A percentile compares a stretch with the other conserved stretches of the same genome.
Conservation (phyloP, 2,888 invertebrate species). For the Ormyrus thymus region DNA sequence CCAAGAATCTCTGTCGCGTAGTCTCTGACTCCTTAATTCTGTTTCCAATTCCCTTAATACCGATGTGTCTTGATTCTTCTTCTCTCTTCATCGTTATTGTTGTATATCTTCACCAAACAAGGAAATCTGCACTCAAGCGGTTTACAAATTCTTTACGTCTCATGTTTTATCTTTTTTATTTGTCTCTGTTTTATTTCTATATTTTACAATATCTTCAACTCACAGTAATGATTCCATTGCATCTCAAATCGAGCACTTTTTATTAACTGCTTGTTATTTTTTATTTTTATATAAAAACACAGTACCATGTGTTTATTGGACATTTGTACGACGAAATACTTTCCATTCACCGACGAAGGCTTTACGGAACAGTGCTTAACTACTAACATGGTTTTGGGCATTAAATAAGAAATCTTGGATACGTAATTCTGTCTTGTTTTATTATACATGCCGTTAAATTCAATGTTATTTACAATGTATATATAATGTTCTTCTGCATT, state of each 20-base stretch:
- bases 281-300: conserved; percentile 54
- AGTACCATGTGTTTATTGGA: conserved; percentile 52
- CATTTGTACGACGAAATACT: conserved; percentile 39
- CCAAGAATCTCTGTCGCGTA: conserved; percentile 64
- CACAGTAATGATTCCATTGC: conserved; percentile 22
- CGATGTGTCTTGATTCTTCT: conserved; percentile 27
- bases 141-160: conserved; percentile 6
- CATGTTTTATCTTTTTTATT: conserved; percentile 20
- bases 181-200: not conserved
- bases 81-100: conserved; percentile 40
- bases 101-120: conserved; percentile 23
- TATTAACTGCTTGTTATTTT: conserved; percentile 54
- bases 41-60: conserved; percentile 10
- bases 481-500: not conserved
- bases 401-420: conserved; percentile 10
- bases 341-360: conserved; percentile 36
- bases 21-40: conserved; percentile 53
- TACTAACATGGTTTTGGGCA: conserved; percentile 54
- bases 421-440: conserved; percentile 53
- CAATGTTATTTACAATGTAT: not conserved
- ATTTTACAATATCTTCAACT: conserved; percentile 4
- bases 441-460: not conserved
- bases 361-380: conserved; percentile 37
- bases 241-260: conserved; percentile 48
- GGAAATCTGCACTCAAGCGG: conserved; percentile 24